Evolutionary conservation across 2,113 vertebrate species (phyloP).

Genomic region (Corythoichthys haematopterus): DNA sequence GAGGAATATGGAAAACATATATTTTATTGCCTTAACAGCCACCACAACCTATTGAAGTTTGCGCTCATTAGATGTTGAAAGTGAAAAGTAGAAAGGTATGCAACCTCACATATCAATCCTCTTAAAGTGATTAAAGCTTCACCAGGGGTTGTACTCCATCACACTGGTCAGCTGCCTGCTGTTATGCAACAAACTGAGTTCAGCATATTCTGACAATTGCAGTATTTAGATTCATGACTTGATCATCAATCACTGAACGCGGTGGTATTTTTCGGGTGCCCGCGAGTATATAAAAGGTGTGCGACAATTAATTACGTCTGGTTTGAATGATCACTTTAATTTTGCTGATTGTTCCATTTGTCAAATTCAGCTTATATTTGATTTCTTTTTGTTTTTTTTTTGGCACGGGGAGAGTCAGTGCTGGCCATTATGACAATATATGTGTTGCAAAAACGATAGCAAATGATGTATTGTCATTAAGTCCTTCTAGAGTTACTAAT

Average conservation of each 20-base stretch:
- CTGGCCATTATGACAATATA: no score
- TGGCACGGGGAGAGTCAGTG: not conserved
- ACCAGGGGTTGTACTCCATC: constrained; percentile 29
- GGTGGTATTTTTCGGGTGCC: not conserved
- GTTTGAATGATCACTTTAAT: not conserved
- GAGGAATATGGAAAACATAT: not conserved
- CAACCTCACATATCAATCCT: constrained; percentile 56
- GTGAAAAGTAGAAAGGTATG: constrained; percentile 49
- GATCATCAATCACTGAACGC: not conserved
- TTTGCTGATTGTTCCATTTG: not conserved
- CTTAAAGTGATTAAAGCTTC: constrained; percentile 59
- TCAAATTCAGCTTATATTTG: not conserved
- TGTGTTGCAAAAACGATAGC: no score
- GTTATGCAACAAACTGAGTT: constrained; percentile 33
- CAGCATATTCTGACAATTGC: constrained; percentile 14
- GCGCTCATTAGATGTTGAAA: constrained; percentile 39
- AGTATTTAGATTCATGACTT: not conserved
- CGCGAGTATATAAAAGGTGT: not conserved
- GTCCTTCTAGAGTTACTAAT: no score
- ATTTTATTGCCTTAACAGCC: not conserved
- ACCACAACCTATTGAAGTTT: not conserved
- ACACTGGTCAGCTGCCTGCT: constrained; percentile 41
- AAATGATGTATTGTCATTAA: no score
- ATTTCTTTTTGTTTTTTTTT: not conserved
- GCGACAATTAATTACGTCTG: not conserved